Evolutionary conservation across 2,797 vertebrate species (phyloP).

Genomic region (Schizopygopsis pylzovi): DNA sequence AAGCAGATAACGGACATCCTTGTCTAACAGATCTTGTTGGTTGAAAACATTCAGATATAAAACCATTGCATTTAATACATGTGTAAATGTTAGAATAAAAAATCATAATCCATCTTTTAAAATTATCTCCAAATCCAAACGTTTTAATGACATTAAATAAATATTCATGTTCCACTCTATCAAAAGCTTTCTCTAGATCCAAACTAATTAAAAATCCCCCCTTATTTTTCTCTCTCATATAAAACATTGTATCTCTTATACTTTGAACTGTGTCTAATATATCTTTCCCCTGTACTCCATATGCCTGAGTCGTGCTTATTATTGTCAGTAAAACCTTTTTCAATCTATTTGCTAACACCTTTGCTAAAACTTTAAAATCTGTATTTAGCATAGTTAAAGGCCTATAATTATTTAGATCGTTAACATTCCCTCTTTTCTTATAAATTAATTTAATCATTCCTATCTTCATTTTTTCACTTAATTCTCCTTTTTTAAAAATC

Average conservation of each 20-base stretch:
- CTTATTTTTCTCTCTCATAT: not conserved
- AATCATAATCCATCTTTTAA: not conserved
- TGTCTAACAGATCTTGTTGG: not conserved
- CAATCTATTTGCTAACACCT: not conserved
- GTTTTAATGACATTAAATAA: not conserved
- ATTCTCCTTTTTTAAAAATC: not conserved
- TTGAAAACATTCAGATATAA: constrained; percentile 3
- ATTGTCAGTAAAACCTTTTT: not conserved
- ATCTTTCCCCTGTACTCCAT: not conserved
- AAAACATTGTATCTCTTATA: not conserved
- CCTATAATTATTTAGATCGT: not conserved
- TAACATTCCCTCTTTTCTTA: not conserved
- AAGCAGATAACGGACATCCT: not conserved
- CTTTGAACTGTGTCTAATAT: not conserved
- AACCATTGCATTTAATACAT: not conserved
- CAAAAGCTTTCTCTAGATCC: not conserved
- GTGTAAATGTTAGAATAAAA: not conserved
- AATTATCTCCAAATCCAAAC: not conserved
- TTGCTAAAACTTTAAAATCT: not conserved
- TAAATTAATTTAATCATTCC: not conserved
- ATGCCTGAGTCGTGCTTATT: not conserved
- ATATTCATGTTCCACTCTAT: not conserved
- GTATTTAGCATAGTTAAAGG: not conserved
- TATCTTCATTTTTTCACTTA: not conserved
- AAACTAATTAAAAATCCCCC: not conserved